Evolutionary conservation across 2,888 invertebrate species (phyloP).

Genomic region (Brachyptera putata): DNA sequence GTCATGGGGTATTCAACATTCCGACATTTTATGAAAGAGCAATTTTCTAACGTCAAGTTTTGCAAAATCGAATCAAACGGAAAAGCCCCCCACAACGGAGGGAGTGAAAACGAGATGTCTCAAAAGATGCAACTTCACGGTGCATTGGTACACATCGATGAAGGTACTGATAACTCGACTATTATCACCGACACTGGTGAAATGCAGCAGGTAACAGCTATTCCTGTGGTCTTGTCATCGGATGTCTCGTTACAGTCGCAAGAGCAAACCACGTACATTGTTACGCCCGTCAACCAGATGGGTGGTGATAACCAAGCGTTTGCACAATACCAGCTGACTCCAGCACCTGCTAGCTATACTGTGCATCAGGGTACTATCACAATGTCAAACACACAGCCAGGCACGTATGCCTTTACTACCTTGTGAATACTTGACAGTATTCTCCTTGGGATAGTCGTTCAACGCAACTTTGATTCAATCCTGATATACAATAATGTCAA

Average conservation of each 20-base stretch:
- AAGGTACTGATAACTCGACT: conserved; percentile 36
- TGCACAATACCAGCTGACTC: conserved; percentile 29
- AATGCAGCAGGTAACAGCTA: conserved; percentile 54
- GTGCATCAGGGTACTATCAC: conserved; percentile 25
- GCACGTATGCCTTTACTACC: conserved; percentile 27
- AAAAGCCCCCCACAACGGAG: neutral
- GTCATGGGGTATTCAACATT: conserved; percentile 78
- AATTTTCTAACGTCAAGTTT: conserved; percentile 73
- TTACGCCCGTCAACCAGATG: conserved; percentile 62
- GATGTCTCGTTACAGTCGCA: conserved; percentile 45
- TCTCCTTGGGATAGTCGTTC: too few relatives aligned
- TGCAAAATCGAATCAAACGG: conserved; percentile 49
- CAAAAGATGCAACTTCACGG: neutral
- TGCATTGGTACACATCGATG: neutral
- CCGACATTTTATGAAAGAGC: conserved; percentile 75
- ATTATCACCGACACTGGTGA: conserved; percentile 53
- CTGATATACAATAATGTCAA: too few relatives aligned
- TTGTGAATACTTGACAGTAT: conserved; percentile 23
- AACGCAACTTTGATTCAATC: too few relatives aligned
- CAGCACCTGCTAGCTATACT: conserved; percentile 21
- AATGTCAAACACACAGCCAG: conserved; percentile 19
- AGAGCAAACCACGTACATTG: conserved; percentile 60
- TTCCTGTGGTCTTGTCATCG: conserved; percentile 58
- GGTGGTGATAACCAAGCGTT: conserved; percentile 12
- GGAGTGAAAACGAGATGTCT: neutral